Evolutionary conservation across 2,888 invertebrate species (phyloP), one percentile per base, ranked within the genome.

Genomic region (Diaperis boleti): DNA sequence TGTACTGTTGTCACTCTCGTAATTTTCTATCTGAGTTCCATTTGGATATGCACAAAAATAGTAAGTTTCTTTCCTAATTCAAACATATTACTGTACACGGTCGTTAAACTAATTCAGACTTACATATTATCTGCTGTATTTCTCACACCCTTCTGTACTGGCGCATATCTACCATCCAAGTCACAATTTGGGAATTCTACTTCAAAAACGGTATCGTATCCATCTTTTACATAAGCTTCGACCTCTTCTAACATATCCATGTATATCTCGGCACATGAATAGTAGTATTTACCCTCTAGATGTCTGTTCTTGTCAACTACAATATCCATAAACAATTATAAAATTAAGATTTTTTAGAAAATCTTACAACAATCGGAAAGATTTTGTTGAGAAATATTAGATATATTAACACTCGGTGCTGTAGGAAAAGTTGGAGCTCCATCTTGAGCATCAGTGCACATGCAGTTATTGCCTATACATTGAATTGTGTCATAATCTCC

Each of bases 401-500:
- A 68, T 6, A 81, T 72, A 20, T 78, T 76, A n/a, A 82, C 78
- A 13, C 72, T 57, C 2, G 65, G 29, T 3, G 63, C 67, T 14
- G 69, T 61, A 3, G 78, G 74, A 56, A 74, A 75, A 22, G 76
- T 76, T 1, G 85, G 82, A 3, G 78, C 75, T 0, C 89, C 89
- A 17, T 85, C 86, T 35, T 83, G 65, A 0, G 74, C 70, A 69
- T 89, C 81, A 5, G 89, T 87, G 72, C 91, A 92, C 63, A 86
- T 83, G 72, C 91, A 90, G 3, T 68, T 76, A 18, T 83, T 83
- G 1, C 80, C 82, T 1, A 87, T 79, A 71, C 91, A 91, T 70
- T 91, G 91, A 5, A 91, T 76, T 0, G 85, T 82, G 76, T 90
- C 87, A 78, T 86, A 91, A 71, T 87, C 86, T 0, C 92, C 92